Evolutionary conservation across 1,140 invertebrate species (phyloP), one percentile per base, ranked within the genome.

Genomic region (Bombus soroeensis): DNA sequence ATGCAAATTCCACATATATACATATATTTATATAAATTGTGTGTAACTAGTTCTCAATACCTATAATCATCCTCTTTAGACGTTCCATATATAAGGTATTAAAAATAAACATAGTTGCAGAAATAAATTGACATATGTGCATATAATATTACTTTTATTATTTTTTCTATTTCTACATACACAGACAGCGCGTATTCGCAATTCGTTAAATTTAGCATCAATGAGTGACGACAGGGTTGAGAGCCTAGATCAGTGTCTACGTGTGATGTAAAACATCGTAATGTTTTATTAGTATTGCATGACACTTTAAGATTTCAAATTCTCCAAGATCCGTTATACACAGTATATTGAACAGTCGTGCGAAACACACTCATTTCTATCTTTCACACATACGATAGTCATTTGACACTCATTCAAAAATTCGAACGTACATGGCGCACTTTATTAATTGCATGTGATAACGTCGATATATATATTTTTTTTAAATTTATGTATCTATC

Each of bases 81-180:
- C 1, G 2, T 18, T 73, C 4, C 13, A 32, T 25, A 72, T 68
- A 25, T 22, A 68, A 37, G 9, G 9, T 25, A 68, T 68, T 4
- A 37, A 68, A 37, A 68, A 34, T 68, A 32, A 64, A 64, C 13
- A 15, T 34, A 12, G 3, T 10, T 22, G 9, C 22, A 9, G 34
- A 22, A 25, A 22, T 22, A 28, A 22, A 70, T 34, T 25, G 10
- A 4, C 3, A 1, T 22, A 37, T 32, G 13, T 89, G 68, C 64
- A 68, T 77, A 80, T 89, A 91, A 92, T 88, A 91, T 91, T 82
- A 88, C 81, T 91, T 92, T 93, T 93, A 93, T 93, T 92, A 80
- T 90, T 76, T 91, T 86, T 92, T 89, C 62, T 83, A 87, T 87
- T 88, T 90, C 83, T 88, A 91, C 86, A 88, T 88, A 89, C 81